Conservation (phyloP, 2,113 vertebrate species). For the Notothenia coriiceps region DNA sequence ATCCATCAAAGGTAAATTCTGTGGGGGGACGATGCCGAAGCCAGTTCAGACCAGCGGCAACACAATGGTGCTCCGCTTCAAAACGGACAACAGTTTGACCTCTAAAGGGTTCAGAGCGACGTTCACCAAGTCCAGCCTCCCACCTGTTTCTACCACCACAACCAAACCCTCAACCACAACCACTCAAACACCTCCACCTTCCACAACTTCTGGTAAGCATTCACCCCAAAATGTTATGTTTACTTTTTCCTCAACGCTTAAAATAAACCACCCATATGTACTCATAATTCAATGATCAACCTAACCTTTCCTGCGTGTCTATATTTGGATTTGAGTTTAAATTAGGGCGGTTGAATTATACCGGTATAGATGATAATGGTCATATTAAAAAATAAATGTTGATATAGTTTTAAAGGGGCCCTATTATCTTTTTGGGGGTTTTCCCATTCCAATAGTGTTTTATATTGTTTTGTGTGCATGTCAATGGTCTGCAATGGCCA, state of each 20-base stretch:
- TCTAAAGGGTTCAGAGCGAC: conserved; percentile 81
- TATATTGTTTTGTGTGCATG: background rate
- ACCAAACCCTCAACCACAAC: conserved; percentile 10
- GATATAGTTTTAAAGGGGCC: background rate
- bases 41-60: conserved; percentile 70
- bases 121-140: conserved; percentile 72
- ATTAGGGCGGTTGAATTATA: no score
- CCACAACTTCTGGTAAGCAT: conserved; percentile 52
- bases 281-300: background rate
- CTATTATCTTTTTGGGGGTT: no score
- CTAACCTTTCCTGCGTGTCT: background rate
- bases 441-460: no score
- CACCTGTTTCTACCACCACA: conserved; percentile 54
- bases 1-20: conserved; percentile 71
- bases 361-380: no score
- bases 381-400: background rate
- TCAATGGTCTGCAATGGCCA: no score
- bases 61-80: conserved; percentile 81
- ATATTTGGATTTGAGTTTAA: background rate
- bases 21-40: conserved; percentile 67
- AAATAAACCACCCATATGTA: background rate
- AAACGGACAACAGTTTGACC: conserved; percentile 68
- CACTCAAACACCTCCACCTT: background rate
- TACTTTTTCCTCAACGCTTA: background rate
- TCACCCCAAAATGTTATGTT: background rate